Evolutionary conservation across 2,888 invertebrate species (phyloP), one percentile per base, ranked within the genome.

Genomic region (Cepaea hortensis): DNA sequence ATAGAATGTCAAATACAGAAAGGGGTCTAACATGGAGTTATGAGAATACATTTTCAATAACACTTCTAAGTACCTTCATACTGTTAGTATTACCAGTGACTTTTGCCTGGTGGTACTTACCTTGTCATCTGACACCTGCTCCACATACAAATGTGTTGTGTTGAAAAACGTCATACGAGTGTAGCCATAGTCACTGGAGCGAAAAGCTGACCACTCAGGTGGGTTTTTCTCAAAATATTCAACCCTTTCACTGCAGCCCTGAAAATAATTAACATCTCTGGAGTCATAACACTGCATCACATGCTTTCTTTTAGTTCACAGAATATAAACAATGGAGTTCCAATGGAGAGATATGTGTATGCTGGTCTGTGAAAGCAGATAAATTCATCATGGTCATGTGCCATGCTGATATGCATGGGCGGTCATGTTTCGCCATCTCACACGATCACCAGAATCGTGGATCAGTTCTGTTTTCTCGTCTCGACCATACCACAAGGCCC

Each of bases 181-280:
- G 94, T 98, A 99, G 0, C 99, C 99, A 95, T 99, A 99, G 95
- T 98, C 98, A 88, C 96, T 95, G 86, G 96, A 97, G 62, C 97
- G 96, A 94, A 97, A 97, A 0, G 98, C 98, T 81, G 97, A 97
- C 97, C 97, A 98, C 0, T 95, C 93, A 0, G 96, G 96, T 79
- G 95, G 95, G 13, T 95, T 94, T 93, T 96, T 94, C 35, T 95
- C 94, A 93, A 97, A 97, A 0, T 95, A 95, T 91, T 98, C 98
- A 18, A 96, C 96, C 0, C 96, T 96, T 94, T 98, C 98, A 88
- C 96, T 96, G 91, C 97, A 97, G 13, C 98, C 98, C 95, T 96
- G 89, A 35, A 62, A 79, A n/a, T 55, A 11, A 55, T 55, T 0
- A 6, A 55, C 55, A 55, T 55, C 6, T 55, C 11, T 35, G 35